Evolutionary conservation across 2,797 vertebrate species (phyloP).

Genomic region (Siniperca scherzeri): DNA sequence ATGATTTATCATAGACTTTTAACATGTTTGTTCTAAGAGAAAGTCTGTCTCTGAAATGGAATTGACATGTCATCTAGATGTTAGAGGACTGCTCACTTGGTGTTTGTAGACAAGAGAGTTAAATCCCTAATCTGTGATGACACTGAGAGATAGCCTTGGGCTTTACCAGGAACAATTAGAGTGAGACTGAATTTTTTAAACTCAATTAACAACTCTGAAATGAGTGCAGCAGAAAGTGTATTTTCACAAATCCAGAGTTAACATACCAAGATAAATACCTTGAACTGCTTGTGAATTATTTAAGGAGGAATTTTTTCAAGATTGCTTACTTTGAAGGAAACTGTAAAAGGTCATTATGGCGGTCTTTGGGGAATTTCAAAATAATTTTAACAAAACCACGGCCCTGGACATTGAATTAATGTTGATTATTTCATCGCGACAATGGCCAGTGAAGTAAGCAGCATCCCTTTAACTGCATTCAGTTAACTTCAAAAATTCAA

Average conservation of each 20-base stretch:
- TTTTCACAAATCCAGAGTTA: conserved; percentile 27
- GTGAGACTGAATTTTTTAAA: conserved; percentile 25
- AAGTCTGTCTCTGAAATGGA: conserved; percentile 3
- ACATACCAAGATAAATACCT: conserved; percentile 14
- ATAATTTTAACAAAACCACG: conserved; percentile 21
- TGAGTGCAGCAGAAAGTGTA: conserved; percentile 26
- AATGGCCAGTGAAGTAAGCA: conserved; percentile 8
- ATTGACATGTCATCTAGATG: conserved; percentile 31
- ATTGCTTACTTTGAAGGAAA: conserved; percentile 27
- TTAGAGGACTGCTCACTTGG: conserved; percentile 22
- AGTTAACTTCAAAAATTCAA: background rate
- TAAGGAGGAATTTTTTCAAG: background rate
- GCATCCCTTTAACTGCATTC: background rate
- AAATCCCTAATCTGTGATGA: conserved; percentile 56
- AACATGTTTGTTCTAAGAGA: conserved; percentile 5
- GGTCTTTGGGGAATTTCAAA: conserved; percentile 25
- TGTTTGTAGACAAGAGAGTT: conserved; percentile 33
- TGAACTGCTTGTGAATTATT: conserved; percentile 16
- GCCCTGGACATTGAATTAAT: conserved; percentile 12
- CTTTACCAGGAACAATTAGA: conserved; percentile 51
- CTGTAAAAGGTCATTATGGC: conserved; percentile 10
- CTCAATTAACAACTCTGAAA: conserved; percentile 37
- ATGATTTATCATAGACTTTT: conserved; percentile 2
- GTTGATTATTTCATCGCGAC: conserved; percentile 7
- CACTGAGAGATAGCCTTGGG: conserved; percentile 36